Evolutionary conservation across 92 coral and sea anemone genomes (phyloP).

Genomic region (Bergia sp.): DNA sequence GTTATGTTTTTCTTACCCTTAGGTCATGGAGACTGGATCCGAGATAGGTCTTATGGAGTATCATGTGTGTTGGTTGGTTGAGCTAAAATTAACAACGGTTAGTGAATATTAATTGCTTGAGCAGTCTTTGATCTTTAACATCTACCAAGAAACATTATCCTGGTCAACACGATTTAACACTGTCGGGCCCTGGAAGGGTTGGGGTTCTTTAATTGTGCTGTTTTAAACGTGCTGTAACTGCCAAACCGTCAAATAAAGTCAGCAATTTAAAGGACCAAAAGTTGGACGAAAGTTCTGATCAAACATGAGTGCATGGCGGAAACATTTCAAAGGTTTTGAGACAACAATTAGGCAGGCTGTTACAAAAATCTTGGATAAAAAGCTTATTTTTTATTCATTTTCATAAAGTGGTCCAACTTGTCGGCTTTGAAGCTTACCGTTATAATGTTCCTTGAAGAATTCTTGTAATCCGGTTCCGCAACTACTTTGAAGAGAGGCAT

Average conservation of each 20-base stretch:
- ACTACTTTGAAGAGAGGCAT: slow-evolving; percentile 59
- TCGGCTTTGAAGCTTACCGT: slow-evolving; percentile 54
- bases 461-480: slow-evolving; percentile 61
- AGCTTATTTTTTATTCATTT: not conserved
- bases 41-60: slow-evolving; percentile 67
- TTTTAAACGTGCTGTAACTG: no score
- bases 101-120: not conserved
- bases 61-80: slow-evolving; percentile 67
- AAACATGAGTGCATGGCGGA: no score
- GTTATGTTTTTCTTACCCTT: slow-evolving; percentile 30
- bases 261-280: no score
- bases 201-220: no score
- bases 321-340: no score
- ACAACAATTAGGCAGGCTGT: not conserved
- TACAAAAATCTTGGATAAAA: not conserved
- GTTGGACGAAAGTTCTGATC: no score
- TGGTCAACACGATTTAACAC: no score
- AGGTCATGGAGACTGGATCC: slow-evolving; percentile 43
- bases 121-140: no score
- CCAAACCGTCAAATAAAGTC: no score
- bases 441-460: slow-evolving; percentile 71
- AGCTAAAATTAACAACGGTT: slow-evolving; percentile 50
- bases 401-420: not conserved
- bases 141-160: no score
- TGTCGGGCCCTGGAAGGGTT: no score